A percentile compares a stretch with the other conserved stretches of the same genome.
These are phyloP conservation scores for Aurelia sp. DNA, from an alignment of 30 jellyfish, hydroid and myxozoan genomes.

Conservation along the genomic window DNA sequence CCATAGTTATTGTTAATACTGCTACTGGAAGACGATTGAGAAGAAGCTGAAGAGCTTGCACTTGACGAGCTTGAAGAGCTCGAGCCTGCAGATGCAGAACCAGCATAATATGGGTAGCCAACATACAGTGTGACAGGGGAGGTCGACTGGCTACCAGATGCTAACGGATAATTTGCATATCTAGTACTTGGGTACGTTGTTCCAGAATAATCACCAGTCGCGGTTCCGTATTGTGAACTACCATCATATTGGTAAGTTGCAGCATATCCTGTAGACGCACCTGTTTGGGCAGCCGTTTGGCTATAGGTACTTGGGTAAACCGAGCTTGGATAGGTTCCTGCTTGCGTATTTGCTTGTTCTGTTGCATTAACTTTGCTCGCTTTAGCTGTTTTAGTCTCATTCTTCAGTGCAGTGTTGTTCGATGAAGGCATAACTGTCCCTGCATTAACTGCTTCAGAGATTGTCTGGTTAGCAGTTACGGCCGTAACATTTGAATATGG, in stretches of 20 bases:
- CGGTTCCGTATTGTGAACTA: neutral
- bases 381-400: neutral
- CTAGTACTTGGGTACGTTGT: neutral
- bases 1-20: no score
- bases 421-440: no score
- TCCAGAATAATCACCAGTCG: neutral
- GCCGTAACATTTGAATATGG: no score
- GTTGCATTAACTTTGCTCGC: neutral
- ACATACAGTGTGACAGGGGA: neutral
- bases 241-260: neutral
- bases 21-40: no score
- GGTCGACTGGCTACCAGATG: slow-evolving; percentile 22
- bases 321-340: neutral
- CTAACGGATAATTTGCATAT: slow-evolving; percentile 1
- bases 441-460: no score
- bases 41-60: no score
- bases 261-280: neutral
- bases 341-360: neutral
- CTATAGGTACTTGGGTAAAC: no score
- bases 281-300: no score
- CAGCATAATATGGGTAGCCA: neutral
- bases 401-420: no score
- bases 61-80: neutral
- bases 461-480: no score
- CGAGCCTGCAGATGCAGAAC: slow-evolving; percentile 1